Evolutionary conservation across 2,888 invertebrate species (phyloP).

Genomic region (Tanytarsus gracilentus): DNA sequence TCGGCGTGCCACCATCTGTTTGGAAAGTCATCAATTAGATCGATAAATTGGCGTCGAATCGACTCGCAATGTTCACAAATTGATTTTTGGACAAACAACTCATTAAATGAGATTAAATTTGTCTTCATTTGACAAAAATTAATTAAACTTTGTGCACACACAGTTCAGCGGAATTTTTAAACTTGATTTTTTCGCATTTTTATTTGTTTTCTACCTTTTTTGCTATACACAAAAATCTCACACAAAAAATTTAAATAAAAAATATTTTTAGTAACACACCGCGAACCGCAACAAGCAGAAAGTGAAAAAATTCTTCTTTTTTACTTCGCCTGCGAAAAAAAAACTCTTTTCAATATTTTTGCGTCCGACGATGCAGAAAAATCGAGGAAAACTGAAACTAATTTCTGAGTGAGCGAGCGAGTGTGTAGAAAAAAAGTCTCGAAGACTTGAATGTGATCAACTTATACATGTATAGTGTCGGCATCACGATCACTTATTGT

Average conservation of each 20-base stretch:
- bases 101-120: background rate
- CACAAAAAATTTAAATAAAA: background rate
- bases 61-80: background rate
- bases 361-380: constrained; percentile 27
- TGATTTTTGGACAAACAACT: background rate
- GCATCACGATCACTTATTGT: too few relatives aligned
- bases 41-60: constrained; percentile 6
- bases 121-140: background rate
- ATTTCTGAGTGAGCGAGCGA: background rate
- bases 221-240: too few relatives aligned
- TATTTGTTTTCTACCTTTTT: constrained; percentile 2
- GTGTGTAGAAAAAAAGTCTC: background rate
- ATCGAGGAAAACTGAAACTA: constrained; percentile 26
- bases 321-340: background rate
- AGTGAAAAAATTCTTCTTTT: background rate
- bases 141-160: background rate
- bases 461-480: too few relatives aligned
- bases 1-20: constrained; percentile 24
- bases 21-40: constrained; percentile 13
- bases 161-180: too few relatives aligned
- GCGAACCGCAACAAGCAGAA: constrained; percentile 4
- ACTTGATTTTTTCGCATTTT: too few relatives aligned
- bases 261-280: constrained; percentile 12
- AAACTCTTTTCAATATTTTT: background rate
- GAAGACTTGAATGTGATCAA: background rate